Percentiles rank a stretch among this genome's conserved stretches.
phyloP scores from a whole-genome alignment of 2,888 invertebrate genomes.

The Sphinx pinastri region DNA sequence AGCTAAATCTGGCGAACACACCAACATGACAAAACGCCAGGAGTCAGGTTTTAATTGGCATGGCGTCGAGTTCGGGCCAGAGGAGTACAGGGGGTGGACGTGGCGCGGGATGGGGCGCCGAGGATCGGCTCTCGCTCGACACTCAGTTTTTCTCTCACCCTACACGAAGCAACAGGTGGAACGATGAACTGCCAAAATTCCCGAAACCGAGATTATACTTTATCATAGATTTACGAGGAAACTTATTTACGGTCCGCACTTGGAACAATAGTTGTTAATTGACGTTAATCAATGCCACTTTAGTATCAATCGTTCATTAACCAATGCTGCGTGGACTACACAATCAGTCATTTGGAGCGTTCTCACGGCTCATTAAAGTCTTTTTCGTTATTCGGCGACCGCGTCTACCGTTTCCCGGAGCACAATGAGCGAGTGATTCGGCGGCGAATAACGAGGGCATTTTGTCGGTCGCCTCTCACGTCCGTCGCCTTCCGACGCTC shows the following conservation, averaged over 20 bases:
- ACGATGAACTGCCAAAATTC: conserved; percentile 59
- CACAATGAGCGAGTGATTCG: conserved; percentile 84
- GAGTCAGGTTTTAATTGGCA: conserved; percentile 75
- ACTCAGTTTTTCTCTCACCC: conserved; percentile 72
- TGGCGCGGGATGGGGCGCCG: conserved; percentile 35
- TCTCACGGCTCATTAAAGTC: conserved; percentile 84
- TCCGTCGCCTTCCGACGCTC: conserved; percentile 84
- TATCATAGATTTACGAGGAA: conserved; percentile 39
- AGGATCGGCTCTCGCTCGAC: conserved; percentile 47
- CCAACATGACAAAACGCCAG: conserved; percentile 61
- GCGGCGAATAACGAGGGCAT: conserved; percentile 84
- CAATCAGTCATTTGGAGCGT: conserved; percentile 82
- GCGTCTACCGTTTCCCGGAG: conserved; percentile 83
- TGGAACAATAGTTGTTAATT: conserved; percentile 52
- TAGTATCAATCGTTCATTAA: conserved; percentile 80
- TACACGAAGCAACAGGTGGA: conserved; percentile 70
- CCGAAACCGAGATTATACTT: conserved; percentile 46
- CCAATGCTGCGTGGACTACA: conserved; percentile 60
- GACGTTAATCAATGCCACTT: conserved; percentile 70
- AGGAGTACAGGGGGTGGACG: conserved; percentile 34
- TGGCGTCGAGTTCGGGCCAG: conserved; percentile 58
- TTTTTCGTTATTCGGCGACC: conserved; percentile 81
- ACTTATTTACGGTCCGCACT: conserved; percentile 34
- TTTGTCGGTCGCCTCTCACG: conserved; percentile 84
- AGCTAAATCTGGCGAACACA: conserved; percentile 54